Base-by-base conservation (phyloP, 1,140 invertebrate genomes). In the Drosophila melanica region DNA sequence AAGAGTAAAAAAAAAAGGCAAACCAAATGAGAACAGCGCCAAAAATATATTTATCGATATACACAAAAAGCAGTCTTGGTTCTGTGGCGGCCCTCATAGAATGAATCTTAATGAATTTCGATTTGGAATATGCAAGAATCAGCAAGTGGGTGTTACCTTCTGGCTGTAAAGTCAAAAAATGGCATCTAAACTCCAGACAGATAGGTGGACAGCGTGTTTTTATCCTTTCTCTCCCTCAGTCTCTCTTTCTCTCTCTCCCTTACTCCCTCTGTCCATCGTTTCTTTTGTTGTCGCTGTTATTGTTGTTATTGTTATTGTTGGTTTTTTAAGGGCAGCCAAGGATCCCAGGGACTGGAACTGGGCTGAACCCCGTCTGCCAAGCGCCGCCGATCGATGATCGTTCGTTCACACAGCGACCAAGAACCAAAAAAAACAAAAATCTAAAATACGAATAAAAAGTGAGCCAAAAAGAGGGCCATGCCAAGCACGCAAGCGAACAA, bases 91-190 rank as follows among this genome's bases (percentile, higher is more conserved):
- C 50, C 12, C 63, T 81, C 72, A 78, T 87, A 87, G 82, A 86
- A 81, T 76, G 81, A 87, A 87, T 81, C 82, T 87, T 87, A 87
- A 87, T 87, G 82, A 87, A 87, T 87, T 87, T 87, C 79, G 79
- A 87, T 82, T 79, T 75, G 64, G 63, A 67, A 71, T 73, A 76
- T 77, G 64, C 70, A 63, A 51, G 75, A 81, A 78, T 82, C 64
- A 51, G 65, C 75, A 85, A 71, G 82, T 87, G 82, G 82, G 82
- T 87, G 82, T 87, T 82, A 76, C 82, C 82, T 79, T 79, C 65
- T 71, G 82, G 82, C 82, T 87, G 82, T 87, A 87, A 87, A 87
- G 75, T 87, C 82, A 79, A 87, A 87, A 87, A 82, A 80, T 87
- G 82, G 82, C 79, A 87, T 87, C 80, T 77, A 79, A 81, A 77